Evolutionary conservation across 2,888 invertebrate species (phyloP), one percentile per base, ranked within the genome.

Genomic region (Cantharis lateralis): DNA sequence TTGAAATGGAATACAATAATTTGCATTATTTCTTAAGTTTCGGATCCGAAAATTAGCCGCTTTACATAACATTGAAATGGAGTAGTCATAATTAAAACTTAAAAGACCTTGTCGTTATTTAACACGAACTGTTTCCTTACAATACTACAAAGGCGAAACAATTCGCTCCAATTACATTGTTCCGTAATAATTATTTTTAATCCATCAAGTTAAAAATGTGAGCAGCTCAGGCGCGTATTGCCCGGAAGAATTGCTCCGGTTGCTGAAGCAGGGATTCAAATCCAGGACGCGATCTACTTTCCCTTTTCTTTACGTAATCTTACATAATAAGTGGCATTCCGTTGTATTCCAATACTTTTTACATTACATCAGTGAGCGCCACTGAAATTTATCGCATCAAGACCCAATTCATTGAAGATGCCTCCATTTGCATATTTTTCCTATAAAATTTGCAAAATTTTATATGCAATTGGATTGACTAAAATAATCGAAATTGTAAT

Each of bases 261-360:
- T 78, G 79, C 70, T 75, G 77, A 78, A 80, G 79, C 81, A 83
- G 83, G 84, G 84, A 85, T 85, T 82, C 84, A 83, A 87, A 86
- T 86, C 85, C 84, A 84, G 86, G 85, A 84, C 85, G 84, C 84
- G 87, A 83, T 84, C 86, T 84, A 87, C 87, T 87, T 87, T 87
- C 87, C 86, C 84, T 87, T 86, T 86, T 83, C 83, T 82, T 87
- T 86, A 86, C 85, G 85, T 86, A 86, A 86, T 82, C 76, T 85
- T 85, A 82, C 84, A 83, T 84, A 85, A 85, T 82, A 78, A 75
- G 71, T 72, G 73, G 68, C 77, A 77, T 73, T 73, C 78, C 76
- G 73, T 70, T 70, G 69, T 76, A 74, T 76, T 78, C 71, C 70
- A 71, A 76, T 76, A 74, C 75, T 71, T 76, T 78, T 77, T 77